phyloP scores from a whole-genome alignment of 2,888 invertebrate genomes.

The Drosophila nr. perissopoda region DNA sequence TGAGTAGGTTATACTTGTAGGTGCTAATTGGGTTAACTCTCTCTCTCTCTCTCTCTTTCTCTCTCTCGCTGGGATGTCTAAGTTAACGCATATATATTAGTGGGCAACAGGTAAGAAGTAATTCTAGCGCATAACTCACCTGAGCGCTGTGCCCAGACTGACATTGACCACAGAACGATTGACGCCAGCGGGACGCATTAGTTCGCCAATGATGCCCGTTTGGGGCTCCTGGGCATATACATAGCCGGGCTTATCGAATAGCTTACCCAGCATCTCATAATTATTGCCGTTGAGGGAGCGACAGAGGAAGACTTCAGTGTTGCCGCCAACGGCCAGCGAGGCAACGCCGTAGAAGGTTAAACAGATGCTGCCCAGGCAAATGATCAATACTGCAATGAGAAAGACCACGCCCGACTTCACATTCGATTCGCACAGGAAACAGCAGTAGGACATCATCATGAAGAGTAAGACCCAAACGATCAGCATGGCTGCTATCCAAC shows the following conservation, averaged over 20 bases:
- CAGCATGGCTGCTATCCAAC: conserved; percentile 82
- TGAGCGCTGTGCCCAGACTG: conserved; percentile 82
- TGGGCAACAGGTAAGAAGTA: conserved; percentile 4
- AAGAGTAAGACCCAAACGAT: conserved; percentile 83
- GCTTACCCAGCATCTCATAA: conserved; percentile 88
- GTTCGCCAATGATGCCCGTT: conserved; percentile 84
- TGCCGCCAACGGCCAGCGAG: conserved; percentile 84
- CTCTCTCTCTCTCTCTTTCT: conserved; percentile 11
- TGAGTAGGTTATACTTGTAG: conserved; percentile 21
- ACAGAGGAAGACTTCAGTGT: conserved; percentile 87
- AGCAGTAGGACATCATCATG: conserved; percentile 83
- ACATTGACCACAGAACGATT: conserved; percentile 84
- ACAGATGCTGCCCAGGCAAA: conserved; percentile 82
- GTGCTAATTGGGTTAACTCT: conserved; percentile 23
- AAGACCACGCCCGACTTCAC: conserved; percentile 83
- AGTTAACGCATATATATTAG: conserved; percentile 40
- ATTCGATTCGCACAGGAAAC: conserved; percentile 83
- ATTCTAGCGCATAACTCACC: conserved; percentile 68
- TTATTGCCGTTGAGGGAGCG: conserved; percentile 89
- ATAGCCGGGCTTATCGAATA: conserved; percentile 89
- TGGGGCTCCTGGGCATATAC: conserved; percentile 86
- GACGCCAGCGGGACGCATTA: conserved; percentile 82
- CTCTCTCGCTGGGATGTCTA: conserved; percentile 36
- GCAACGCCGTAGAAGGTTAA: conserved; percentile 83
- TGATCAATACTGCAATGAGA: conserved; percentile 80